Conservation (phyloP, 2,888 invertebrate species). For the Ectemnius continuus region DNA sequence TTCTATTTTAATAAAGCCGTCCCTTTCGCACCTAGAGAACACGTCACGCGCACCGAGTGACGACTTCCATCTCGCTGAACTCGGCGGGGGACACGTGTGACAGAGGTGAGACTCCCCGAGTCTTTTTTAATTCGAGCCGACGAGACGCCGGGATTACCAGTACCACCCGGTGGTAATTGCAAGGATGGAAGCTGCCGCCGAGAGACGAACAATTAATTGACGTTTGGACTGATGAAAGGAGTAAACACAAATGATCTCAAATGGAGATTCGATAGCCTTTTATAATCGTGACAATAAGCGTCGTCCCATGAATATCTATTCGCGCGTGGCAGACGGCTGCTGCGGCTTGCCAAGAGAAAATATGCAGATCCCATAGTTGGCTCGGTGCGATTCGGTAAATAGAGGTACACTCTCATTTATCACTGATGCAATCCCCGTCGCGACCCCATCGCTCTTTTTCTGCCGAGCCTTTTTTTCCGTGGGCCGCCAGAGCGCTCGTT, state of each 20-base stretch:
- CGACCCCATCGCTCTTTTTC: conserved; percentile 12
- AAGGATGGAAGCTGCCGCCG: too few relatives aligned
- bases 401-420: conserved; percentile 2
- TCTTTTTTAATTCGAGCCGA: too few relatives aligned
- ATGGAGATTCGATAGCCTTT: background rate
- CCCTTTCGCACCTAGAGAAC: conserved; percentile 19
- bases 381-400: background rate
- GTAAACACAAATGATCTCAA: background rate
- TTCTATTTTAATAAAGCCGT: conserved; percentile 48
- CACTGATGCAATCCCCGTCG: background rate
- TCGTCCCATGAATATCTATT: background rate
- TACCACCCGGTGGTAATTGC: too few relatives aligned
- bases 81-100: too few relatives aligned
- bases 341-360: background rate
- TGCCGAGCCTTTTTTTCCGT: background rate
- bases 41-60: background rate
- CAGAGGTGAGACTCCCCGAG: too few relatives aligned
- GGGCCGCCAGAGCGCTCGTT: conserved; percentile 6
- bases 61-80: conserved; percentile 13
- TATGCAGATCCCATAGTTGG: background rate
- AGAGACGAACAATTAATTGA: background rate
- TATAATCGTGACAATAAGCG: background rate
- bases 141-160: too few relatives aligned
- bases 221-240: background rate
- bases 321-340: background rate